These are phyloP conservation scores for Oreortyx pictus DNA, from an alignment of 2,797 vertebrate species.

Conservation along the genomic window DNA sequence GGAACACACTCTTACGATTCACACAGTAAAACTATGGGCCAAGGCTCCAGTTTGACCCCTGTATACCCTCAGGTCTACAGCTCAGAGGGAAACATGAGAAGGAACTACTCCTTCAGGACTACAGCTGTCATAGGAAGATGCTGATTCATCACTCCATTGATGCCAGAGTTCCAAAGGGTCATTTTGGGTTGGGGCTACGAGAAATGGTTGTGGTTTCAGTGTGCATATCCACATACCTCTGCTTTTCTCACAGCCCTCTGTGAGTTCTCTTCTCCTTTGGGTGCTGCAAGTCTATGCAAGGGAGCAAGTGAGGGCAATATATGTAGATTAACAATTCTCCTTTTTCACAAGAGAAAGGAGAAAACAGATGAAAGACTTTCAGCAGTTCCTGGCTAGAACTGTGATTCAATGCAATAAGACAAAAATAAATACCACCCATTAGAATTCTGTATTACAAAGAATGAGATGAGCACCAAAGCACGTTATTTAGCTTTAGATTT, in stretches of 20 bases:
- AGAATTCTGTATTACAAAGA: background rate
- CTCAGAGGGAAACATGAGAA: slow-evolving; percentile 54
- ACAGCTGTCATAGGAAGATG: slow-evolving; percentile 42
- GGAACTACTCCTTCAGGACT: slow-evolving; percentile 41
- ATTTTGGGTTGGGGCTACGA: slow-evolving; percentile 41
- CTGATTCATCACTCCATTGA: slow-evolving; percentile 54
- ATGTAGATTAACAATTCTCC: background rate
- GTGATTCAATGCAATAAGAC: background rate
- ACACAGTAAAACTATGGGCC: slow-evolving; percentile 24
- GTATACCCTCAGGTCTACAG: slow-evolving; percentile 28
- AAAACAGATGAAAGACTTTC: background rate
- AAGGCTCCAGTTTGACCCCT: slow-evolving; percentile 42
- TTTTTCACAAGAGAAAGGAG: background rate
- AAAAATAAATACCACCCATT: background rate
- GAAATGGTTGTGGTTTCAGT: slow-evolving; percentile 44
- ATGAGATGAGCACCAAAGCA: background rate
- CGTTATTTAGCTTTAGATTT: background rate
- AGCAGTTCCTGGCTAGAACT: background rate
- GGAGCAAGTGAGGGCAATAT: background rate
- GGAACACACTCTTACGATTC: slow-evolving; percentile 9
- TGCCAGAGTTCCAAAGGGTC: slow-evolving; percentile 45
- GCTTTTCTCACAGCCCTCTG: background rate
- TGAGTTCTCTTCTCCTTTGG: background rate
- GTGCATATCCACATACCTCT: background rate
- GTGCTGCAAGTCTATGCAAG: background rate